Conservation (phyloP, 1,140 invertebrate species). For the Platyscapa corneri region DNA sequence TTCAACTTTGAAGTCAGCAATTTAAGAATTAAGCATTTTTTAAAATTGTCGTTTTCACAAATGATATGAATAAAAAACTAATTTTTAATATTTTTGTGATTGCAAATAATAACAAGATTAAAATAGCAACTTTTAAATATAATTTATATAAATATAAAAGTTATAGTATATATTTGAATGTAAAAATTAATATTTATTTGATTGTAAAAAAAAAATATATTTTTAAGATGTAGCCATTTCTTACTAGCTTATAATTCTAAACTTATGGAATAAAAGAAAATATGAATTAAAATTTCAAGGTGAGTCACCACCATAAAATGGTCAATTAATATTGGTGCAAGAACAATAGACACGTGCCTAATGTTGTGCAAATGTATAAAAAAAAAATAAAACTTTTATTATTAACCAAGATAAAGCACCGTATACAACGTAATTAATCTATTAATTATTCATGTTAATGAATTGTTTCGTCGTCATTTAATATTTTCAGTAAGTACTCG, state of each 20-base stretch:
- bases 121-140: background rate
- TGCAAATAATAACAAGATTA: background rate
- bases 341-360: slow-evolving; percentile 4
- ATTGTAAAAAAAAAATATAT: slow-evolving; percentile 8
- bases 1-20: background rate
- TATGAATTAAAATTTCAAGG: slow-evolving; percentile 43
- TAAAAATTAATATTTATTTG: slow-evolving; percentile 20
- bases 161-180: background rate
- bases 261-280: slow-evolving; percentile 30
- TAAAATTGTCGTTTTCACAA: slow-evolving; percentile 1
- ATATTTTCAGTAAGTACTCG: background rate
- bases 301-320: slow-evolving; percentile 35
- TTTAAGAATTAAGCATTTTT: slow-evolving; percentile 14
- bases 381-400: slow-evolving; percentile 35
- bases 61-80: background rate
- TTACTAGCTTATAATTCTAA: slow-evolving; percentile 12
- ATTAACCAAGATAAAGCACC: slow-evolving; percentile 45
- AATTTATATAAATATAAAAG: slow-evolving; percentile 2
- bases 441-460: slow-evolving; percentile 26
- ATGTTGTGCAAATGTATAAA: slow-evolving; percentile 24
- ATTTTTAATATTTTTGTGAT: background rate
- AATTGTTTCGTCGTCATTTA: slow-evolving; percentile 27
- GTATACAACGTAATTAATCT: slow-evolving; percentile 29
- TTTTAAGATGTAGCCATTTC: background rate
- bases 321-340: slow-evolving; percentile 21